These are phyloP conservation scores for Lethrus apterus DNA, from an alignment of 1,140 invertebrate species.

Conservation along the genomic window DNA sequence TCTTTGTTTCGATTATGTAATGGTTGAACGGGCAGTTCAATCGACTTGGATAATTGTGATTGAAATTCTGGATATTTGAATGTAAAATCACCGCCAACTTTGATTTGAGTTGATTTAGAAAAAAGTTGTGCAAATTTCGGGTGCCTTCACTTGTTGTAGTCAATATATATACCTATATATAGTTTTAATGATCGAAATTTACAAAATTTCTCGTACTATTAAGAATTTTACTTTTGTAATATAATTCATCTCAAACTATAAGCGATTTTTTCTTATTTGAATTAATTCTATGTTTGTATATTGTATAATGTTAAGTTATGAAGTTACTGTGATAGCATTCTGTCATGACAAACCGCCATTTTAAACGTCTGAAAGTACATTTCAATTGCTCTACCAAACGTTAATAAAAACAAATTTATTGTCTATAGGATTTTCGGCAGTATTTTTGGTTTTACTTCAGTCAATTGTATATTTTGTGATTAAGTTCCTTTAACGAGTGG, in stretches of 20 bases:
- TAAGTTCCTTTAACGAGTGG: background rate
- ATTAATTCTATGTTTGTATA: conserved; percentile 18
- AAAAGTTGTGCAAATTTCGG: conserved; percentile 16
- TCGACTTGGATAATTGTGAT: too few relatives aligned
- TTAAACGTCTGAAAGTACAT: conserved; percentile 7
- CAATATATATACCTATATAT: conserved; percentile 17
- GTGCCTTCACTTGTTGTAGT: conserved; percentile 21
- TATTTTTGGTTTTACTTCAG: background rate
- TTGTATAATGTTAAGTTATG: conserved; percentile 25
- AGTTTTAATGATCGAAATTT: conserved; percentile 13
- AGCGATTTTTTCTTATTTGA: conserved; percentile 20
- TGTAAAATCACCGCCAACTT: too few relatives aligned
- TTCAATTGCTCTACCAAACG: too few relatives aligned
- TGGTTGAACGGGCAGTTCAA: background rate
- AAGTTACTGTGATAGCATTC: conserved; percentile 30
- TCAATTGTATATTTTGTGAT: background rate
- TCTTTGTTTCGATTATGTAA: conserved; percentile 11
- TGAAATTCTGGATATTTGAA: too few relatives aligned
- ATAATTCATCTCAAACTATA: conserved; percentile 25
- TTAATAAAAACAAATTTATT: too few relatives aligned
- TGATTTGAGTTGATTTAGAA: background rate
- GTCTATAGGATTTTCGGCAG: too few relatives aligned
- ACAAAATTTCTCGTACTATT: conserved; percentile 12
- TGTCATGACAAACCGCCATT: conserved; percentile 29
- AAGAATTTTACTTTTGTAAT: conserved; percentile 4